Evolutionary conservation across 1,140 invertebrate species (phyloP).

Genomic region (Goniozus legneri): DNA sequence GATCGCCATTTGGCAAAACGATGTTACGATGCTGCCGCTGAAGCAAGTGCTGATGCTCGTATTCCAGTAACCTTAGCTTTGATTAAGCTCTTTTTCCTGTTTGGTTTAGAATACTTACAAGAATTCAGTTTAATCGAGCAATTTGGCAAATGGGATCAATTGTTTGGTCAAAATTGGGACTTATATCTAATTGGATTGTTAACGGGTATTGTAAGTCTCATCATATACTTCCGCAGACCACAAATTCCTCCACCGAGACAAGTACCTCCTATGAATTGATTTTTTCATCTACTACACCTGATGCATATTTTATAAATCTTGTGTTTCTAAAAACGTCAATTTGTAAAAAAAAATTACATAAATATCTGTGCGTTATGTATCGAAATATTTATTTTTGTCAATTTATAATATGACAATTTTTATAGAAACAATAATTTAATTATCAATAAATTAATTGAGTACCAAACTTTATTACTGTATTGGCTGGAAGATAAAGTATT

Average conservation of each 20-base stretch:
- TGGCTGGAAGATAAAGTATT: too few species aligned
- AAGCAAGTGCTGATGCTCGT: slow-evolving; percentile 89
- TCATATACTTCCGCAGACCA: slow-evolving; percentile 74
- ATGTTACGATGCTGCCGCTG: slow-evolving; percentile 95
- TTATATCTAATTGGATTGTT: slow-evolving; percentile 84
- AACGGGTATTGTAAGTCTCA: slow-evolving; percentile 74
- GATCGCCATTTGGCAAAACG: slow-evolving; percentile 82
- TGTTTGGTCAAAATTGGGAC: slow-evolving; percentile 88
- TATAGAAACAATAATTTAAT: too few species aligned
- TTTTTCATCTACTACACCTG: too few species aligned
- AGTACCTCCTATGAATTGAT: slow-evolving; percentile 36
- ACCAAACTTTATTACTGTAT: too few species aligned
- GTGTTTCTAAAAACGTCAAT: too few species aligned
- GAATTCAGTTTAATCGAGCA: slow-evolving; percentile 59
- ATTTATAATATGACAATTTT: too few species aligned
- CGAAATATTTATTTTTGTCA: too few species aligned
- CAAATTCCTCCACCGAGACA: slow-evolving; percentile 47
- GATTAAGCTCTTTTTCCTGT: slow-evolving; percentile 80
- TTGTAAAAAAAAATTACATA: too few species aligned
- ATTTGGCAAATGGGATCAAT: slow-evolving; percentile 43
- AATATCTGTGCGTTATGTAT: too few species aligned
- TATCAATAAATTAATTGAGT: too few species aligned
- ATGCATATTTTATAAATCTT: too few species aligned
- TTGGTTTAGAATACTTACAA: slow-evolving; percentile 69
- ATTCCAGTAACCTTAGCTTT: slow-evolving; percentile 92